Evolutionary conservation across 2,113 vertebrate genomes (phyloP).

Genomic region (Daubentonia madagascariensis): DNA sequence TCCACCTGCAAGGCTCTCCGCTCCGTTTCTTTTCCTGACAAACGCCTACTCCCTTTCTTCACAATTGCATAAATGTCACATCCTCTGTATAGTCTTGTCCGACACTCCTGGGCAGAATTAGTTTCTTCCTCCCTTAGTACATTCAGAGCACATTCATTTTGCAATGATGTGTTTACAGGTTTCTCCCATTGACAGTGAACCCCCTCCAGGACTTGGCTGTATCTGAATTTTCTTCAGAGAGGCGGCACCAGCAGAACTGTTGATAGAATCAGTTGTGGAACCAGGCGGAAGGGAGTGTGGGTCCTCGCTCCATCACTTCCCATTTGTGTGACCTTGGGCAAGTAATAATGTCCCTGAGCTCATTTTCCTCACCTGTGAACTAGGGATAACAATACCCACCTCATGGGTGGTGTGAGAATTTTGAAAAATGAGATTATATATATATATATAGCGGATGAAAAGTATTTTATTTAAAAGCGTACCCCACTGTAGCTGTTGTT

Average conservation of each 20-base stretch:
- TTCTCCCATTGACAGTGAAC: background rate
- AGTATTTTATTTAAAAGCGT: background rate
- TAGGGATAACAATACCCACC: background rate
- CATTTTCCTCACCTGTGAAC: background rate
- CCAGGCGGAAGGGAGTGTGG: background rate
- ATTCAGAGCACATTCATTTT: background rate
- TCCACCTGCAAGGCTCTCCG: background rate
- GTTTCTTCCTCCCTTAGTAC: constrained; percentile 10
- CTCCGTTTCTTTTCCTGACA: constrained; percentile 7
- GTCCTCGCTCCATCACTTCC: background rate
- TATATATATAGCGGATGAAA: background rate
- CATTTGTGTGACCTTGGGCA: background rate
- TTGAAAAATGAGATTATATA: background rate
- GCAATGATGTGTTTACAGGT: background rate
- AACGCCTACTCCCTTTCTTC: constrained; percentile 40
- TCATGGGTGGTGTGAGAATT: background rate
- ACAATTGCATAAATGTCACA: background rate
- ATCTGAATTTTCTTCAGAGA: background rate
- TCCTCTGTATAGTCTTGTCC: constrained; percentile 18
- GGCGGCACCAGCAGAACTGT: background rate
- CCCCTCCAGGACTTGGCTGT: background rate
- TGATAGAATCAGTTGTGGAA: background rate
- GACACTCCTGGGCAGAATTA: background rate
- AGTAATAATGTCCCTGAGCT: background rate
- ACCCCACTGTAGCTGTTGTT: background rate